Conservation (phyloP, 2,113 vertebrate genomes). For the Hiodon tergisus region DNA sequence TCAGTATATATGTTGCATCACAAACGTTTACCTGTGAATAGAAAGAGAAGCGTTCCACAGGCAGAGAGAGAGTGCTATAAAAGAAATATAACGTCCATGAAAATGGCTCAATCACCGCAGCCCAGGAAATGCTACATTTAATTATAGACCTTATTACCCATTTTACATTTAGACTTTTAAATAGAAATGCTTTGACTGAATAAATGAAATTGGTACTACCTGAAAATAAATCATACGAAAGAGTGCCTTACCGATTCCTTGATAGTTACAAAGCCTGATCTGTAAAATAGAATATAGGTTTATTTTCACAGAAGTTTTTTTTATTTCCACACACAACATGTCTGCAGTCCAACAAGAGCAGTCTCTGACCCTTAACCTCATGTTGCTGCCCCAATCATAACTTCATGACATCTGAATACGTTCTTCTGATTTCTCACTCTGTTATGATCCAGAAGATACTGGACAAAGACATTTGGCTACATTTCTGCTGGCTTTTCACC, state of each 20-base stretch:
- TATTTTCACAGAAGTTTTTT: neutral
- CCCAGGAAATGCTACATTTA: neutral
- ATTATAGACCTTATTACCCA: neutral
- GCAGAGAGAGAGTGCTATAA: no score
- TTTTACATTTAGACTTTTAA: neutral
- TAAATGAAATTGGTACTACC: neutral
- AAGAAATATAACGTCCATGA: no score
- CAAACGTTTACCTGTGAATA: no score
- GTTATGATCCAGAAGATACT: no score
- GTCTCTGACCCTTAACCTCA: no score
- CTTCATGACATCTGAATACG: no score
- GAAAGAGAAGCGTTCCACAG: no score
- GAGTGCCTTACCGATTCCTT: slow-evolving; percentile 55
- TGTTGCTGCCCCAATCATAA: no score
- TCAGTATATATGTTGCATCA: no score
- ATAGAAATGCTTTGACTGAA: neutral
- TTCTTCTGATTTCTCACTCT: no score
- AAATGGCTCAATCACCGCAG: neutral
- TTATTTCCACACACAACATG: neutral
- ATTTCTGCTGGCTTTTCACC: no score
- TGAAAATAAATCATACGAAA: neutral
- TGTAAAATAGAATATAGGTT: slow-evolving; percentile 27
- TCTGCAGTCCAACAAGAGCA: neutral
- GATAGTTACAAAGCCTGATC: slow-evolving; percentile 53
- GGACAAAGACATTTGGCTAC: no score